These are phyloP conservation scores for Anguilla marmorata DNA, from an alignment of 2,797 vertebrate species.

Conservation along the genomic window DNA sequence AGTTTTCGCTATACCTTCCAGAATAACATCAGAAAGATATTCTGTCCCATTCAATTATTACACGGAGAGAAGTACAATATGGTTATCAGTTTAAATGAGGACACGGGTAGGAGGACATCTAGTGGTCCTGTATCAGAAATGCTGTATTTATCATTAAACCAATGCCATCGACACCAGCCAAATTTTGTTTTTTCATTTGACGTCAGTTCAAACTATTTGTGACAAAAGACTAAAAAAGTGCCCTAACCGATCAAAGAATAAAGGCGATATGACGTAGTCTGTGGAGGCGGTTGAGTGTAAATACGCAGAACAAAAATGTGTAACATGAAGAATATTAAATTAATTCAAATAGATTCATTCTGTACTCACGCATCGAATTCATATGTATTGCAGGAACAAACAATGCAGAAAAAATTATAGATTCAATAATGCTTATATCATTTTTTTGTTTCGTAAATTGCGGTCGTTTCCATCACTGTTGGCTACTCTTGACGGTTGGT, in stretches of 20 bases:
- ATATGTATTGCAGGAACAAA: not conserved
- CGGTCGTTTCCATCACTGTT: not conserved
- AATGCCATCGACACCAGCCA: not conserved
- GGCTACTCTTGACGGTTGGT: not conserved
- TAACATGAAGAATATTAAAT: no score
- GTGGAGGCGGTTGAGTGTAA: not conserved
- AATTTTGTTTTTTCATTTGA: not conserved
- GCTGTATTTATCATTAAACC: not conserved
- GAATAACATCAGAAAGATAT: not conserved
- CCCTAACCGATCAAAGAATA: not conserved
- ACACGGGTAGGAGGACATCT: conserved; percentile 54
- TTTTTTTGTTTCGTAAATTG: no score
- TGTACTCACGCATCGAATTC: not conserved
- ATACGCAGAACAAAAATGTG: not conserved
- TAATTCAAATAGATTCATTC: no score
- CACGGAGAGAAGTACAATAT: not conserved
- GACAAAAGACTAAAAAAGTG: not conserved
- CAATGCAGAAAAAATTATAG: not conserved
- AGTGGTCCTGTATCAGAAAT: conserved; percentile 43
- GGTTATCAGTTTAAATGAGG: conserved; percentile 9
- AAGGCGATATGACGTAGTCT: not conserved
- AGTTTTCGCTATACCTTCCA: not conserved
- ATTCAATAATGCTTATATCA: not conserved
- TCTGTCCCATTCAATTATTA: not conserved
- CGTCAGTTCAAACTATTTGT: not conserved